Percentiles rank a stretch among this genome's conserved stretches.
phyloP scores from a whole-genome alignment of 1,140 invertebrate species.

The Eciton burchellii region DNA sequence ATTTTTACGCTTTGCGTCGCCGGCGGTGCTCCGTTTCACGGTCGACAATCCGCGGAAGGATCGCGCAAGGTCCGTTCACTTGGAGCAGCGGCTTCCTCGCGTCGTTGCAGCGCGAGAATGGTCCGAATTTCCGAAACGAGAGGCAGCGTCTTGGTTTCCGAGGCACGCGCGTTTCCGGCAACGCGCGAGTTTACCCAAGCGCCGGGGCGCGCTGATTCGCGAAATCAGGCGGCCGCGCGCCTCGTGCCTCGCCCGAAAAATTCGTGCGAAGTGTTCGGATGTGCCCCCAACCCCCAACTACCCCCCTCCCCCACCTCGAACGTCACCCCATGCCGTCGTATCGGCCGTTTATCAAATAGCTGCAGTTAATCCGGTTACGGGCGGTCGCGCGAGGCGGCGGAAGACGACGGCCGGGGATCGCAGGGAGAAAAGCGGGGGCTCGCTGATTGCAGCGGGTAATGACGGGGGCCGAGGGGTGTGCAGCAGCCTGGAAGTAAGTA shows the following conservation, averaged over 20 bases:
- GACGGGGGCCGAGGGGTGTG: slow-evolving; percentile 83
- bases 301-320: too few species aligned
- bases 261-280: slow-evolving; percentile 57
- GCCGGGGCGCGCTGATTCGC: slow-evolving; percentile 54
- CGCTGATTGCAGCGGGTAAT: slow-evolving; percentile 86
- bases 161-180: slow-evolving; percentile 28
- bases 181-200: slow-evolving; percentile 53
- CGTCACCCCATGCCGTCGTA: slow-evolving; percentile 34
- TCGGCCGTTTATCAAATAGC: slow-evolving; percentile 82
- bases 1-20: background rate
- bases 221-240: slow-evolving; percentile 8
- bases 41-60: background rate
- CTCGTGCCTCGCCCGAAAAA: slow-evolving; percentile 32
- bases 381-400: slow-evolving; percentile 74
- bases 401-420: slow-evolving; percentile 71
- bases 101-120: background rate
- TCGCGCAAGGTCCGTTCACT: background rate
- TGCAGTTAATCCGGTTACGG: slow-evolving; percentile 83
- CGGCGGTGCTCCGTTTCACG: background rate
- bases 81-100: background rate
- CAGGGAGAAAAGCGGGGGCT: slow-evolving; percentile 75
- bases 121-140: background rate
- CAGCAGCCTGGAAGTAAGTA: slow-evolving; percentile 86
- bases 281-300: too few species aligned
- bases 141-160: slow-evolving; percentile 19